A percentile compares a stretch with the other conserved stretches of the same genome.
Conservation (phyloP, 1,140 invertebrate species). For the Cotesia glomerata region DNA sequence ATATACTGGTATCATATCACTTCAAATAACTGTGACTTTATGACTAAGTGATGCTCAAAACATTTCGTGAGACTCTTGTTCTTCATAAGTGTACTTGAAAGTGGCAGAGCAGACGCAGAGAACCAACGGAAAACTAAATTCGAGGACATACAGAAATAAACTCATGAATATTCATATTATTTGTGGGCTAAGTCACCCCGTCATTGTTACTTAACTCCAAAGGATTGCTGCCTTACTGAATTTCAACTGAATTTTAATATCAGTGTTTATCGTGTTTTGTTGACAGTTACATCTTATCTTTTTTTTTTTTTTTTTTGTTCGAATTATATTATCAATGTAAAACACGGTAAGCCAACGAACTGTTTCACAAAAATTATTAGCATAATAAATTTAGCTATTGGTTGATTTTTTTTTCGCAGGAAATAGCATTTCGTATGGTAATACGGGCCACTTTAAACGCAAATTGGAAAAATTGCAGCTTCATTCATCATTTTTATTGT, state of each 20-base stretch:
- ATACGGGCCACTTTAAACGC: no score
- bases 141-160: conserved; percentile 49
- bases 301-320: no score
- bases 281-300: background rate
- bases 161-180: conserved; percentile 60
- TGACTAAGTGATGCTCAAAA: background rate
- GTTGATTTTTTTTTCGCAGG: no score
- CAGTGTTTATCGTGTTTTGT: background rate
- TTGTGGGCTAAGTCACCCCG: conserved; percentile 48
- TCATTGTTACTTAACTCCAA: conserved; percentile 49
- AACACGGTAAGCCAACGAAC: no score
- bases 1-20: no score
- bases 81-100: background rate
- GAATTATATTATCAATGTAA: no score
- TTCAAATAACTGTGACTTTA: no score
- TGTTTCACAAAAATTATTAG: no score
- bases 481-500: no score
- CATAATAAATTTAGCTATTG: no score
- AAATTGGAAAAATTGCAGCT: no score
- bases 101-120: conserved; percentile 46
- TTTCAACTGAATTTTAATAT: conserved; percentile 34
- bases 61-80: background rate
- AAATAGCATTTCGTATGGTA: no score
- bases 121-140: conserved; percentile 54
- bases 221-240: conserved; percentile 45